phyloP scores from a whole-genome alignment of 2,113 vertebrate species.

The Dromiciops gliroides region DNA sequence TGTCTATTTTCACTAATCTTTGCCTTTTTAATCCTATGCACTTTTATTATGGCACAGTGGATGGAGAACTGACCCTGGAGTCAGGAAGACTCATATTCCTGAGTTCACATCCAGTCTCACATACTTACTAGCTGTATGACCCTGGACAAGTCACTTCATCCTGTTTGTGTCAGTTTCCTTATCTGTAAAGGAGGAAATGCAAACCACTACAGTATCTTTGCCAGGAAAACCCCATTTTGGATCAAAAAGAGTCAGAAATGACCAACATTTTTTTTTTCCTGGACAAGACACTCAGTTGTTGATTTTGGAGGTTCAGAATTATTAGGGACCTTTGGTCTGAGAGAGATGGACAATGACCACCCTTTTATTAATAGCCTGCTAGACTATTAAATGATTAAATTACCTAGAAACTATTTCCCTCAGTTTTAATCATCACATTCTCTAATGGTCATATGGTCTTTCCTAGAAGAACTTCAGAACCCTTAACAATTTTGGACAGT shows the following conservation, averaged over 20 bases:
- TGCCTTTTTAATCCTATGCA: not conserved
- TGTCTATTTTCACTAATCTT: not conserved
- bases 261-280: not conserved
- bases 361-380: no score
- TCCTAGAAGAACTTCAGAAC: not conserved
- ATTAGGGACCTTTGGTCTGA: no score
- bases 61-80: not conserved
- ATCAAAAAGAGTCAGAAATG: not conserved
- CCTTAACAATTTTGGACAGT: not conserved
- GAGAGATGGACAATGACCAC: no score
- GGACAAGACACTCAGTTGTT: no score
- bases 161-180: not conserved
- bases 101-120: not conserved
- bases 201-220: not conserved
- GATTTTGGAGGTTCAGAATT: no score
- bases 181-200: not conserved
- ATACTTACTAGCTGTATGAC: not conserved
- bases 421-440: no score
- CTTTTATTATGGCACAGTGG: not conserved
- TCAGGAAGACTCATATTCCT: not conserved
- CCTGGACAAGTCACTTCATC: no score
- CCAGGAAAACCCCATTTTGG: not conserved
- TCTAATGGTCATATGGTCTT: not conserved
- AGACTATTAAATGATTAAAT: no score
- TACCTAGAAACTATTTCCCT: no score